phyloP scores from a whole-genome alignment of 2,888 invertebrate species.

The Harmothoe impar region DNA sequence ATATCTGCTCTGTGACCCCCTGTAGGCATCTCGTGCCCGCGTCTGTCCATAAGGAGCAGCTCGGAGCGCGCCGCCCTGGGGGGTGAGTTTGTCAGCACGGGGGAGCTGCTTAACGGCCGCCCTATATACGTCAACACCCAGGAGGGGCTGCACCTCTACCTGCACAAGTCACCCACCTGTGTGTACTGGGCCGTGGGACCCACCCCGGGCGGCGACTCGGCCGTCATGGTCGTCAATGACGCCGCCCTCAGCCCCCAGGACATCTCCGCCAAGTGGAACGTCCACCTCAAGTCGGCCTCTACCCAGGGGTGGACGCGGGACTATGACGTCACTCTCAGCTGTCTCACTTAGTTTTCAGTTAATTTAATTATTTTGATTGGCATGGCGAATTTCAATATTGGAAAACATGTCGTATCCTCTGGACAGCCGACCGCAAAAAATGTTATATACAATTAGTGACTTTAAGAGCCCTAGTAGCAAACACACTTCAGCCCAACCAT shows the following conservation, averaged over 20 bases:
- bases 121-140: neutral
- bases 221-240: slow-evolving; percentile 2
- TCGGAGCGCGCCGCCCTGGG: neutral
- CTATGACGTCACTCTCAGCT: neutral
- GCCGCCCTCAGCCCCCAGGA: neutral
- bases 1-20: too few species aligned
- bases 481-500: too few species aligned
- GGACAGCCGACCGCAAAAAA: too few species aligned
- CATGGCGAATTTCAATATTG: too few species aligned
- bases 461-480: too few species aligned
- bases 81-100: neutral
- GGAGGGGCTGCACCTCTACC: neutral
- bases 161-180: neutral
- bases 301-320: neutral
- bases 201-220: neutral
- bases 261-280: neutral
- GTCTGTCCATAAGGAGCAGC: neutral
- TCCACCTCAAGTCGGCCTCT: neutral
- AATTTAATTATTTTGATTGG: neutral
- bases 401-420: too few species aligned
- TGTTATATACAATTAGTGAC: too few species aligned
- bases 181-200: neutral
- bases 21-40: neutral
- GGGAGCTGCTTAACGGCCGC: neutral
- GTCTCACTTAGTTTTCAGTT: neutral